These are phyloP conservation scores for Thyatira batis DNA, from an alignment of 2,888 invertebrate species.

Conservation along the genomic window DNA sequence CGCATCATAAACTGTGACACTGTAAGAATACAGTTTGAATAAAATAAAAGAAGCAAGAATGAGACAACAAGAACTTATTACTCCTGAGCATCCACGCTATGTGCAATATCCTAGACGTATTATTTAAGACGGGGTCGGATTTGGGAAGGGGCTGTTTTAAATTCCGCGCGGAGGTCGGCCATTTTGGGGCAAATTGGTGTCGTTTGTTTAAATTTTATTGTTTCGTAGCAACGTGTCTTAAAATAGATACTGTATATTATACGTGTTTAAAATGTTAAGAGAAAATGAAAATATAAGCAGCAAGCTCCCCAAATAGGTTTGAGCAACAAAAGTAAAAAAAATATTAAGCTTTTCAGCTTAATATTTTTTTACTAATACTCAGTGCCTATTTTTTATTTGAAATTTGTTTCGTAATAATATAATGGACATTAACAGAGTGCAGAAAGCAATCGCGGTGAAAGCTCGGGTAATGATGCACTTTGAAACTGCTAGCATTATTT, in stretches of 20 bases:
- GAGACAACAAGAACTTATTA: constrained; percentile 1
- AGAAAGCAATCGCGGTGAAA: neutral
- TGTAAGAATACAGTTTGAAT: neutral
- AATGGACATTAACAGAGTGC: neutral
- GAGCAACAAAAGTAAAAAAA: no score
- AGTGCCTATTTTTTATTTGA: neutral
- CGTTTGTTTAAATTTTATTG: neutral
- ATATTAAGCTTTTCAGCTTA: no score
- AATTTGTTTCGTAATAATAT: neutral
- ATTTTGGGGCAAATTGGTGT: neutral
- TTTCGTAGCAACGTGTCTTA: no score
- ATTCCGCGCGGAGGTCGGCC: neutral
- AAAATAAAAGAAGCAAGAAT: neutral
- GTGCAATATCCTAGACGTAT: constrained; percentile 9
- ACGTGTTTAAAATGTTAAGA: no score
- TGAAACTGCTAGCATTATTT: neutral
- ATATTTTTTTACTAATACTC: no score
- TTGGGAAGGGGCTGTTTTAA: neutral
- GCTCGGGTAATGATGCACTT: neutral
- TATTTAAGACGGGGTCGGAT: neutral
- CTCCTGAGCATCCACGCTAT: constrained; percentile 16
- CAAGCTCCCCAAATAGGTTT: no score
- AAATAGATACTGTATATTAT: neutral
- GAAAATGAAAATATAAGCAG: no score
- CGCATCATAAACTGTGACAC: neutral